These are phyloP conservation scores for Aeoliscus strigatus DNA, from an alignment of 2,797 vertebrate genomes.

Conservation along the genomic window DNA sequence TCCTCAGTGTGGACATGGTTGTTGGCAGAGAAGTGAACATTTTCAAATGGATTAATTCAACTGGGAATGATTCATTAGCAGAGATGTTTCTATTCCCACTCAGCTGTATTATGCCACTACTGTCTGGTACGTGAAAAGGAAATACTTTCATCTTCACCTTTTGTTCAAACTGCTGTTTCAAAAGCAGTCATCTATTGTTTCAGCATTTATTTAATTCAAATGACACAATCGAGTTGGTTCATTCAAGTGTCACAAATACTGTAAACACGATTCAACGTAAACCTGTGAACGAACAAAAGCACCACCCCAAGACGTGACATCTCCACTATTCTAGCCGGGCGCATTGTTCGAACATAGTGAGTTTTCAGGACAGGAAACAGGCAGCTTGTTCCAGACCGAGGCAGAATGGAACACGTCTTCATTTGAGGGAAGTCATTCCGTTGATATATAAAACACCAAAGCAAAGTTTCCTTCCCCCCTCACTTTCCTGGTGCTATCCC, in stretches of 20 bases:
- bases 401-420: conserved; percentile 69
- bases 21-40: conserved; percentile 28
- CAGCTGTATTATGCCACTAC: conserved; percentile 15
- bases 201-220: conserved; percentile 51
- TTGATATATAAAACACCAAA: conserved; percentile 80
- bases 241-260: conserved; percentile 66
- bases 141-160: conserved; percentile 51
- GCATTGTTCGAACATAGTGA: conserved; percentile 65
- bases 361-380: conserved; percentile 70
- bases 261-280: conserved; percentile 59
- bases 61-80: conserved; percentile 20
- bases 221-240: conserved; percentile 54
- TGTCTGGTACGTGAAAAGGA: no score
- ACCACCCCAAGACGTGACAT: conserved; percentile 52
- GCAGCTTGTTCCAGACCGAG: conserved; percentile 71
- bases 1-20: conserved; percentile 16
- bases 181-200: conserved; percentile 58
- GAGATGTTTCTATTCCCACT: neutral
- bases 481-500: conserved; percentile 72
- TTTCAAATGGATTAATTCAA: conserved; percentile 29
- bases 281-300: conserved; percentile 54
- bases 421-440: conserved; percentile 80
- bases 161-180: conserved; percentile 47
- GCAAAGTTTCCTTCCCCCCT: conserved; percentile 75
- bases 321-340: conserved; percentile 32